Evolutionary conservation across 2,113 vertebrate genomes (phyloP), one percentile per base, ranked within the genome.

Genomic region (Columba janthina): DNA sequence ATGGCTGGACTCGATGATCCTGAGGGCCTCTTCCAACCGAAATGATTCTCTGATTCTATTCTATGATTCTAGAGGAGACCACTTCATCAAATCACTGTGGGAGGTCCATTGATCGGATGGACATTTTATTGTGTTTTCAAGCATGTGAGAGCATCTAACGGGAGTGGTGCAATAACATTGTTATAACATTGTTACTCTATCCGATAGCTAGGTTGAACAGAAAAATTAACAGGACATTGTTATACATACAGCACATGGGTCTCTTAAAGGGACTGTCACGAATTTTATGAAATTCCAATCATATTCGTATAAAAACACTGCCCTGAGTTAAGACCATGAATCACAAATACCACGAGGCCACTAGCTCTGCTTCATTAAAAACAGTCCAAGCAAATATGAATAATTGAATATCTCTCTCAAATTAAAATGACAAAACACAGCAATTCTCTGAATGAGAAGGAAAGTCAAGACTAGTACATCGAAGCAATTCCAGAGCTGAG

Each of bases 261-360:
- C 15, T 54, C 26, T 44, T 58, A 64, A 62, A 77, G 12, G 19
- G 42, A 50, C 42, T 34, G 15, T 18, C 36, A 44, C 14, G 50
- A 77, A 38, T 17, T 24, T 81, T 61, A 48, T 2, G 4, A 53
- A 65, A 75, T n/a, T 38, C 65, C 19, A 38, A 66, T 12, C 46
- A 42, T 19, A 12, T 18, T 28, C 0, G 5, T 5, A 67, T 42
- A 64, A 76, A 71, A 88, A 38, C 0, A 1, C 12, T 70, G 22
- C 29, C 51, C 34, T 15, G 34, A 79, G n/a, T 60, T 64, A 79
- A 61, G 67, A 19, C 24, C 29, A 26, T 2, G 4, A 61, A 48
- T 61, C 11, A 56, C 22, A 38, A 24, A 38, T 5, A 48, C 42
- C 58, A 38, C 16, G 54, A 79, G 31, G 51, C 82, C 38, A 50